Conservation (phyloP, 1,140 invertebrate genomes). For the Anoplophora glabripennis region DNA sequence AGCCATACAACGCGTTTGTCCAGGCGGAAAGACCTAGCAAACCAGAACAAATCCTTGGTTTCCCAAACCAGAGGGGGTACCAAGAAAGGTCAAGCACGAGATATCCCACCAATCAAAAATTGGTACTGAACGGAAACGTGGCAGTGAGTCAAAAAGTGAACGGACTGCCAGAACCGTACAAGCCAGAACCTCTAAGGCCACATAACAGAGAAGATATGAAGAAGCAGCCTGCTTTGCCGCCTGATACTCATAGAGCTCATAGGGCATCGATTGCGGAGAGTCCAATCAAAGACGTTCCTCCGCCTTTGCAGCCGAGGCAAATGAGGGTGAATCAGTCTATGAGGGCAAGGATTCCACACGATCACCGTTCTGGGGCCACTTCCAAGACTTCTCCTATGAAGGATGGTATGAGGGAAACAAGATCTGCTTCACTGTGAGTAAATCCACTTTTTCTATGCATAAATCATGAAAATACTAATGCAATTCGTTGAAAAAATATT, state of each 20-base stretch:
- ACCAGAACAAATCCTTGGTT: conserved; percentile 25
- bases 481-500: no score
- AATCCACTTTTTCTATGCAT: neutral
- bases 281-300: conserved; percentile 37
- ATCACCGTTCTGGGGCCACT: conserved; percentile 13
- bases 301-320: conserved; percentile 46
- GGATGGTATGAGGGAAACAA: conserved; percentile 26
- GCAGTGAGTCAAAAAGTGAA: conserved; percentile 47
- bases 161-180: conserved; percentile 35
- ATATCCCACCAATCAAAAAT: conserved; percentile 40
- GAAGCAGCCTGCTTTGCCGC: conserved; percentile 8
- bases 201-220: conserved; percentile 29
- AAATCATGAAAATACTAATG: no score
- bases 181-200: conserved; percentile 37
- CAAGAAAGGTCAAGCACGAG: conserved; percentile 38
- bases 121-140: conserved; percentile 52
- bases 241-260: conserved; percentile 10
- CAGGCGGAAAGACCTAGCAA: conserved; percentile 18
- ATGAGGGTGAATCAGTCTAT: conserved; percentile 47
- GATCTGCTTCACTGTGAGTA: conserved; percentile 39
- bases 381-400: conserved; percentile 32
- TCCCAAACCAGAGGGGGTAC: conserved; percentile 37
- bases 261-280: conserved; percentile 36
- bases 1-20: conserved; percentile 24
- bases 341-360: conserved; percentile 41